Percentiles rank a stretch among this genome's conserved stretches.
Evolutionary conservation across 2,797 vertebrate species (phyloP).

Genomic region (Intellagama lesueurii): DNA sequence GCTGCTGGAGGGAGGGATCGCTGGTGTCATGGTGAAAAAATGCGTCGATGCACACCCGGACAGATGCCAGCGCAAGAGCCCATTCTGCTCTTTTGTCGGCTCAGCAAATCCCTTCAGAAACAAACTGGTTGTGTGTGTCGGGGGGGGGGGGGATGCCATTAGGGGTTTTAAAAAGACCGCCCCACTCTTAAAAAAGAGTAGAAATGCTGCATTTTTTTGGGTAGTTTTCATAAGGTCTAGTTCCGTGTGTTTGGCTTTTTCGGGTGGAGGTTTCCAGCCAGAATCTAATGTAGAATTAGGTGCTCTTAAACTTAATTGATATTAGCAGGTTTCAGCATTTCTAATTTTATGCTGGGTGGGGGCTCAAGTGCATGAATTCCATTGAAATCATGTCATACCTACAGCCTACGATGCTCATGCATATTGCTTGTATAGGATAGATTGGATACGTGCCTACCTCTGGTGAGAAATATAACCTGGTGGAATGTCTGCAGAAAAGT

Average conservation of each 20-base stretch:
- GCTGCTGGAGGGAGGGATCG: neutral
- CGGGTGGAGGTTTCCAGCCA: neutral
- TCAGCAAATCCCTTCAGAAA: neutral
- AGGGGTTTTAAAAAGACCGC: neutral
- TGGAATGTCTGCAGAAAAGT: neutral
- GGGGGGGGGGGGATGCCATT: too few species aligned
- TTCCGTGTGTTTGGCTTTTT: neutral
- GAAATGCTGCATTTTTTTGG: neutral
- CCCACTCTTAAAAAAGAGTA: neutral
- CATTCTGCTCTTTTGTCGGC: neutral
- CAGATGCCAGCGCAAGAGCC: neutral
- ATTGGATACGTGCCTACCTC: neutral
- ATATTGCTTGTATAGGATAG: neutral
- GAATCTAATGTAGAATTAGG: neutral
- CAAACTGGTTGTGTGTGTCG: too few species aligned
- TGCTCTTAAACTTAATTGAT: neutral
- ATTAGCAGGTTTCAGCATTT: neutral
- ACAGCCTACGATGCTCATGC: neutral
- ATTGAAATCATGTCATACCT: neutral
- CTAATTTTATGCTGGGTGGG: neutral
- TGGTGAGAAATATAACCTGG: neutral
- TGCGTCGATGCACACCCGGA: neutral
- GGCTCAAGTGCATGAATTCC: neutral
- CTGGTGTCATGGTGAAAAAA: constrained; percentile 21
- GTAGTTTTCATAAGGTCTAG: neutral